Evolutionary conservation across 53 echinoderm and acorn worm genomes (phyloP).

Genomic region (Zoroaster sp.): DNA sequence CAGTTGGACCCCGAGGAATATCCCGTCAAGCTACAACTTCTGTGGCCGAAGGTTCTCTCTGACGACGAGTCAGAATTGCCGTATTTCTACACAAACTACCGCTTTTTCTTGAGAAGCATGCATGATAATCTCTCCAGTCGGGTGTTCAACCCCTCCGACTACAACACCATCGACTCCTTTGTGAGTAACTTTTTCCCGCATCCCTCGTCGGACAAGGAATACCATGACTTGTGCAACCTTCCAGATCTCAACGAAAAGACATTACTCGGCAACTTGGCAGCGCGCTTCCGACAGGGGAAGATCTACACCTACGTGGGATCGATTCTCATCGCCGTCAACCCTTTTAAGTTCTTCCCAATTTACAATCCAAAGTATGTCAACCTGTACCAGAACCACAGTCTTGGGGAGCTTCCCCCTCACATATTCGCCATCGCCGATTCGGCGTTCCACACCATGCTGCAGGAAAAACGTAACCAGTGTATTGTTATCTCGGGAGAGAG

Average conservation of each 20-base stretch:
- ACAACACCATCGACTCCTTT: constrained; percentile 86
- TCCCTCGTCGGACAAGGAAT: constrained; percentile 81
- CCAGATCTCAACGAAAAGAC: constrained; percentile 96
- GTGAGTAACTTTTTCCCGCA: constrained; percentile 95
- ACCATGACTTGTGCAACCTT: constrained; percentile 97
- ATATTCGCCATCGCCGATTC: constrained; percentile 98
- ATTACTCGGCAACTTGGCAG: constrained; percentile 76
- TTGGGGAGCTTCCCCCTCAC: constrained; percentile 92
- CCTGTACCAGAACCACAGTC: constrained; percentile 93
- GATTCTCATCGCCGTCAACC: constrained; percentile 94
- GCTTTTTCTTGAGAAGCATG: constrained; percentile 82
- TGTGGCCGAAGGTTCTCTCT: constrained; percentile 88
- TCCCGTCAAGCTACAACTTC: constrained; percentile 91
- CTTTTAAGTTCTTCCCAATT: constrained; percentile 92
- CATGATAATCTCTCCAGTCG: constrained; percentile 73
- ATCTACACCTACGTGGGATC: constrained; percentile 99
- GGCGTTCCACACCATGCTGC: constrained; percentile 95
- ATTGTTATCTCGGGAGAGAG: constrained; percentile 99
- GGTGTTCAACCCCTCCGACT: constrained; percentile 71
- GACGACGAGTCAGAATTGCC: constrained; percentile 59
- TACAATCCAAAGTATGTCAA: constrained; percentile 98
- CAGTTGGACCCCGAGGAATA: constrained; percentile 73
- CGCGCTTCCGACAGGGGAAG: constrained; percentile 93
- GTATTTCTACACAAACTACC: constrained; percentile 85
- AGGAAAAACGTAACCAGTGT: constrained; percentile 93